Percentiles rank a stretch among this genome's conserved stretches.
Evolutionary conservation across 2,113 vertebrate species (phyloP).

Genomic region (Anolis sagrei): DNA sequence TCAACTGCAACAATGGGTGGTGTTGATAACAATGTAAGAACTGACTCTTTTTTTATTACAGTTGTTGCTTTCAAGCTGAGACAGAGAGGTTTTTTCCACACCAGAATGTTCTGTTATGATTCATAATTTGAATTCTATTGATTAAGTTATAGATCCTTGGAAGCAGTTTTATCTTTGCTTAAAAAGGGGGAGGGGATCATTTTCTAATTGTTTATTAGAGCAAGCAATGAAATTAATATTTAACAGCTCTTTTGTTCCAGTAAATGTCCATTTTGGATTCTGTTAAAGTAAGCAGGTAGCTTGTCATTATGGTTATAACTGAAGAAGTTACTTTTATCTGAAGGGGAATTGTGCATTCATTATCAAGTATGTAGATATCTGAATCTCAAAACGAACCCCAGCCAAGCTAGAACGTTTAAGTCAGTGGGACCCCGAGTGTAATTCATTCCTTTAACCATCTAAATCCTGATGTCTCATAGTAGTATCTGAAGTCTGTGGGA

Average conservation of each 20-base stretch:
- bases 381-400: too few relatives aligned
- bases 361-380: too few relatives aligned
- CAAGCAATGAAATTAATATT: slow-evolving; percentile 50
- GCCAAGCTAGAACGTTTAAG: too few relatives aligned
- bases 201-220: slow-evolving; percentile 55
- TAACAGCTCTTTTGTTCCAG: slow-evolving; percentile 55
- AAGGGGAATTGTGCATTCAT: too few relatives aligned
- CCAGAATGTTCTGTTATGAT: slow-evolving; percentile 21
- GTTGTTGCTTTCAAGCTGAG: slow-evolving; percentile 51
- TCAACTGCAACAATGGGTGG: slow-evolving; percentile 36
- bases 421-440: too few relatives aligned
- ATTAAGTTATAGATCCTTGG: slow-evolving; percentile 53
- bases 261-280: slow-evolving; percentile 52
- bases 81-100: slow-evolving; percentile 45
- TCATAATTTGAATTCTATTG: slow-evolving; percentile 66
- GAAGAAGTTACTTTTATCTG: slow-evolving; percentile 33
- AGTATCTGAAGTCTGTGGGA: too few relatives aligned
- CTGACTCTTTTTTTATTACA: slow-evolving; percentile 50
- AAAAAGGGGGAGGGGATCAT: slow-evolving; percentile 32
- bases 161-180: slow-evolving; percentile 46
- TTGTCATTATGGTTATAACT: slow-evolving; percentile 42
- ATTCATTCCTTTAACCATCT: too few relatives aligned
- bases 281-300: slow-evolving; percentile 62
- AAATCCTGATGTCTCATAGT: too few relatives aligned
- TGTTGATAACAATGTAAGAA: slow-evolving; percentile 52